Percentiles rank a stretch among this genome's conserved stretches.
These are phyloP conservation scores for Doryteuthis pealeii DNA, from an alignment of 1,140 invertebrate species.

Conservation along the genomic window DNA sequence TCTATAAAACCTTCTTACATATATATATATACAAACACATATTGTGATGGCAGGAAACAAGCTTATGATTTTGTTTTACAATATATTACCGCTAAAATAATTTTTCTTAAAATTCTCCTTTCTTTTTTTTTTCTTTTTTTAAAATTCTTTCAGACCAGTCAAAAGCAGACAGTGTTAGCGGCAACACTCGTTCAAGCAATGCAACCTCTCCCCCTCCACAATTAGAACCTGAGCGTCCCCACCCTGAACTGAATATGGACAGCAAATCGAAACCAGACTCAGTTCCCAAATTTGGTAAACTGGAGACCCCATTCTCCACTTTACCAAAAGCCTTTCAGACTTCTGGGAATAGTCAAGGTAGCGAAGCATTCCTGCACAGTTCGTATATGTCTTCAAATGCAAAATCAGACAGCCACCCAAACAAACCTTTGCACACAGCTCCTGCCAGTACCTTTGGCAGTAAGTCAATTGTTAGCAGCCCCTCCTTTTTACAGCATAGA, in stretches of 20 bases:
- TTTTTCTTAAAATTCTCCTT: too few species aligned
- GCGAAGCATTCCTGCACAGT: not conserved
- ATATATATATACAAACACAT: too few species aligned
- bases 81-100: too few species aligned
- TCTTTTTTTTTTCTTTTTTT: not conserved
- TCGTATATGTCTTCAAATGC: conserved; percentile 8
- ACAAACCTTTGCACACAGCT: not conserved
- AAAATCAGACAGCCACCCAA: not conserved
- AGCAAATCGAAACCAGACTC: not conserved
- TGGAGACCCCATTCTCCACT: not conserved
- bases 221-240: not conserved
- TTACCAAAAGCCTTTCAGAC: conserved; percentile 2
- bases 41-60: too few species aligned
- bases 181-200: not conserved
- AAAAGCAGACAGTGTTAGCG: conserved; percentile 1
- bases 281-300: conserved; percentile 4
- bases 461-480: not conserved
- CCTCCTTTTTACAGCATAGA: not conserved
- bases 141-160: conserved; percentile 2
- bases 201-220: not conserved
- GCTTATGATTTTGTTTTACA: too few species aligned
- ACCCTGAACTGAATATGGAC: not conserved
- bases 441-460: not conserved
- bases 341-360: not conserved
- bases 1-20: too few species aligned